Evolutionary conservation across 2,797 vertebrate genomes (phyloP), one percentile per base, ranked within the genome.

Genomic region (Pelobates cultripes): DNA sequence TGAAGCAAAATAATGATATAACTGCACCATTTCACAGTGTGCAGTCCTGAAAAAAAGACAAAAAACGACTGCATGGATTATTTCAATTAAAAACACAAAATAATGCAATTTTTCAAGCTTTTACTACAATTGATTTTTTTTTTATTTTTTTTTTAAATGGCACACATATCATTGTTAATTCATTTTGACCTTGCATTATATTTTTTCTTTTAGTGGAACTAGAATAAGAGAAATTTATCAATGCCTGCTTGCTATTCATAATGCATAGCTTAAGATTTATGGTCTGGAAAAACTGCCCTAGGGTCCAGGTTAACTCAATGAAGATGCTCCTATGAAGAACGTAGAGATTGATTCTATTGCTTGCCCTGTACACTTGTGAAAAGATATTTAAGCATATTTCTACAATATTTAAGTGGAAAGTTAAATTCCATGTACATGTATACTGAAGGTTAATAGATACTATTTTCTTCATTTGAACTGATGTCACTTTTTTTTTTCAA

Each of bases 201-300:
- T 73, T 77, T 80, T 78, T 72, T 14, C 41, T 77, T 72, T 3
- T 57, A 67, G 63, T 73, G 63, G 61, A 73, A 69, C 51, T 45
- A 74, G 69, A 83, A 78, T 70, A 78, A 78, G 43, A 78, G 17
- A 74, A 45, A 82, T 83, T 78, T 83, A 73, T 78, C 70, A 83
- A 78, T 68, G 70, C 42, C 55, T 83, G 45, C 14, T 83, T 83
- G 17, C 64, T 73, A 73, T 83, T 64, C 81, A 74, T 61, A 57
- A 82, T 83, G 63, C 71, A 69, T 74, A 78, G 9, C 17, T 74
- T 77, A 78, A 61, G 70, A 82, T 73, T 82, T 61, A 83, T 82
- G 43, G 17, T 78, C 43, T 42, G 70, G 64, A 78, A 73, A 82
- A 43, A 47, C 70, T 60, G 81, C 75, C 70, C 70, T 73, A 67